These are phyloP conservation scores for Andrena minutula DNA, from an alignment of 2,888 invertebrate species.

Conservation along the genomic window DNA sequence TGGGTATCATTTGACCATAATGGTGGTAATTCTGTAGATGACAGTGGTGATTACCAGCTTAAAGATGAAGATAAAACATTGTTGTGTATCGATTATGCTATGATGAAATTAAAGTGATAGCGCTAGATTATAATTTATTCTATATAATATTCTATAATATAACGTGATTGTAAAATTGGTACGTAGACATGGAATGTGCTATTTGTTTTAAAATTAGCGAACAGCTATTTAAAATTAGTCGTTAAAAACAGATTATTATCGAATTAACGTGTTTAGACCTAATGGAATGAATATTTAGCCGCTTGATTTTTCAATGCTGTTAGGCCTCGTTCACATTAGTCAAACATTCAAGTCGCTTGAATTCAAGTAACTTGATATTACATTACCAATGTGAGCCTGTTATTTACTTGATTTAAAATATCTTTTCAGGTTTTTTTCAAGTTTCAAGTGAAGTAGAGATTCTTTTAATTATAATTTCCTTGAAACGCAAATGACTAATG, in stretches of 20 bases:
- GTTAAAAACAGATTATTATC: not conserved
- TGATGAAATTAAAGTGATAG: not conserved
- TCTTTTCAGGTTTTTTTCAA: no score
- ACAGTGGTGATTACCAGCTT: not conserved
- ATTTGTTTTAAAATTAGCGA: not conserved
- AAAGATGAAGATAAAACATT: not conserved
- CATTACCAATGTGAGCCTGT: no score
- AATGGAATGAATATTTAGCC: not conserved
- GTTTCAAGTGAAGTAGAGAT: no score
- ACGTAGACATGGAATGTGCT: no score
- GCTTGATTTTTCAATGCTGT: not conserved
- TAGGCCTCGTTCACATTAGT: not conserved
- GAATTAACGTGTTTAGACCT: not conserved
- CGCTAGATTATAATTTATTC: not conserved
- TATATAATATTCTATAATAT: not conserved
- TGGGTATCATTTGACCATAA: slow-evolving; percentile 42
- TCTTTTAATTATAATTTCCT: no score
- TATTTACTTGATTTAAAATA: no score
- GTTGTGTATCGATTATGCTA: not conserved
- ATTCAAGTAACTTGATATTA: not conserved
- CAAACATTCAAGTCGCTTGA: not conserved
- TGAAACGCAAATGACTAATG: no score
- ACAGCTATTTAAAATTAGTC: not conserved
- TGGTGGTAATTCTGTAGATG: slow-evolving; percentile 39
- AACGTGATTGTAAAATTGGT: not conserved